Evolutionary conservation across 2,888 invertebrate species (phyloP).

Genomic region (Phyto melanocephala): DNA sequence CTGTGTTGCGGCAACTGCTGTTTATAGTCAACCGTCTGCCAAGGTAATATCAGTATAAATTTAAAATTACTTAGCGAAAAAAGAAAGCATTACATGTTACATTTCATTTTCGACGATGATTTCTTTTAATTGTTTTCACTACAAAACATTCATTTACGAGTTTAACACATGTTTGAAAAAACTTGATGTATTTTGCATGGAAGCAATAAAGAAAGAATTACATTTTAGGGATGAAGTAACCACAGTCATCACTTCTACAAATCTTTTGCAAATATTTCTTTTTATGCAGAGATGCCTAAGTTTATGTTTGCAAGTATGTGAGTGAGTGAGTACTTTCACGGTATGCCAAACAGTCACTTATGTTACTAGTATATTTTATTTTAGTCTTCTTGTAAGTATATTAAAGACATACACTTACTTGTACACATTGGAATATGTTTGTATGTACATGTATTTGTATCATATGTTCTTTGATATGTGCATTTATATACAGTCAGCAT

Average conservation of each 20-base stretch:
- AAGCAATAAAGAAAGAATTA: neutral
- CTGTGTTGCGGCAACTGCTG: too few relatives aligned
- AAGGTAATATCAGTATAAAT: too few relatives aligned
- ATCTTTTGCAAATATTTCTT: conserved; percentile 1
- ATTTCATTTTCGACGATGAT: too few relatives aligned
- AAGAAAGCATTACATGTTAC: too few relatives aligned
- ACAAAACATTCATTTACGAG: too few relatives aligned
- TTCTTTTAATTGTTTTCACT: too few relatives aligned
- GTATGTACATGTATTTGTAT: conserved; percentile 4
- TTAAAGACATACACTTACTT: neutral
- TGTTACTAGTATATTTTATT: conserved; percentile 24
- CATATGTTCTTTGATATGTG: too few relatives aligned
- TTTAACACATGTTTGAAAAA: too few relatives aligned
- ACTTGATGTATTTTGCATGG: too few relatives aligned
- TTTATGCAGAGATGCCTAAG: neutral
- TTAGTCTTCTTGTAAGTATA: conserved; percentile 1
- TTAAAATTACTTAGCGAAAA: too few relatives aligned
- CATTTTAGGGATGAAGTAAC: neutral
- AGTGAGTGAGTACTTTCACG: conserved; percentile 27
- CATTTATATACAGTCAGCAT: neutral
- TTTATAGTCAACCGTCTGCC: too few relatives aligned
- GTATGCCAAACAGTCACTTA: conserved; percentile 41
- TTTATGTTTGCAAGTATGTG: neutral
- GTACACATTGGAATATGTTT: neutral
- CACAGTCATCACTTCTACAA: neutral